Percentiles rank a stretch among this genome's conserved stretches.
Evolutionary conservation across 2,888 invertebrate species (phyloP).

Genomic region (Epirrita christyi): DNA sequence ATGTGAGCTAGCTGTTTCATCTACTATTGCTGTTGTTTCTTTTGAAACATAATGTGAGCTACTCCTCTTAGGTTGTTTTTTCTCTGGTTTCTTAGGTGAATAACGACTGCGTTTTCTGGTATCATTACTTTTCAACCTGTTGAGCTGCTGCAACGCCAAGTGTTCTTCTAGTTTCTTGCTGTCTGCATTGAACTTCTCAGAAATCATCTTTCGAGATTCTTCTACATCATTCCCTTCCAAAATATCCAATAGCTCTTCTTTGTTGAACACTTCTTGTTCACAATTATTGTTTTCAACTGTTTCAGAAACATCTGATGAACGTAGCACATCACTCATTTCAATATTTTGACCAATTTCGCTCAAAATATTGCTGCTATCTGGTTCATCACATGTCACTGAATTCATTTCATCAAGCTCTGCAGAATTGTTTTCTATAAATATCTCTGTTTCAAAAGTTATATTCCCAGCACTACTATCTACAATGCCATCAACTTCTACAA

Average conservation of each 20-base stretch:
- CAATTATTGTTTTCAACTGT: conserved; percentile 71
- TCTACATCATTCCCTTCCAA: conserved; percentile 73
- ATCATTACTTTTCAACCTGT: conserved; percentile 53
- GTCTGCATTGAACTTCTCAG: conserved; percentile 40
- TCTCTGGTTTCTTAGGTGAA: conserved; percentile 39
- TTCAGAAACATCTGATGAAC: conserved; percentile 64
- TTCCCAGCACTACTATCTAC: conserved; percentile 47
- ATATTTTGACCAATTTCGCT: conserved; percentile 70
- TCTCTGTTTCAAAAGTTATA: conserved; percentile 73
- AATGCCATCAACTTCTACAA: conserved; percentile 44
- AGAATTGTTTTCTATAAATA: conserved; percentile 69
- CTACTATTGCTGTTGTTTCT: conserved; percentile 19
- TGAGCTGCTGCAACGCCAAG: conserved; percentile 70
- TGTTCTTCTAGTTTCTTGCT: conserved; percentile 60
- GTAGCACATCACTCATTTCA: conserved; percentile 72
- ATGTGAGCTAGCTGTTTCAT: conserved; percentile 29
- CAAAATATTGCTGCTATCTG: conserved; percentile 58
- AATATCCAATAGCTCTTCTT: conserved; percentile 76
- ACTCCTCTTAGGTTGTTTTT: conserved; percentile 40
- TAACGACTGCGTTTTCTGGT: conserved; percentile 29
- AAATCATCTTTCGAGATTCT: conserved; percentile 39
- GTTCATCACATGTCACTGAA: conserved; percentile 42
- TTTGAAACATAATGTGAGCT: conserved; percentile 20
- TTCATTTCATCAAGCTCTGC: conserved; percentile 50
- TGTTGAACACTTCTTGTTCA: conserved; percentile 75